These are phyloP conservation scores for Hyaena hyaena DNA, from an alignment of 2,113 vertebrate species.

Conservation along the genomic window DNA sequence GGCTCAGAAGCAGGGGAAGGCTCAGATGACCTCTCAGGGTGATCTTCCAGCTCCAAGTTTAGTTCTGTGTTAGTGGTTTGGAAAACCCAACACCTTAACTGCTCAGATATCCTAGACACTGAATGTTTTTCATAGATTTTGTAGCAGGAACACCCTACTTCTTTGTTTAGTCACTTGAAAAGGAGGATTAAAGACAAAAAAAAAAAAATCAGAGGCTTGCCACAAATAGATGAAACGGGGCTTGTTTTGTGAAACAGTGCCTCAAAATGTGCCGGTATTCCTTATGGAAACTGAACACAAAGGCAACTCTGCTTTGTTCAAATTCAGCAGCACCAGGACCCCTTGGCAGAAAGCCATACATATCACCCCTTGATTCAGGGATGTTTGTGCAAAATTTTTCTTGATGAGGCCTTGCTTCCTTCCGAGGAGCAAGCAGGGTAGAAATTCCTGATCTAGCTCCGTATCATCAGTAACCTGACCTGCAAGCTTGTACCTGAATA, in stretches of 20 bases:
- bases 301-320: conserved; percentile 43
- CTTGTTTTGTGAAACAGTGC: conserved; percentile 45
- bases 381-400: conserved; percentile 46
- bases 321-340: conserved; percentile 21
- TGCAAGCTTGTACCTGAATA: conserved; percentile 69
- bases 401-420: conserved; percentile 56
- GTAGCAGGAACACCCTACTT: conserved; percentile 61
- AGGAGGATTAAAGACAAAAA: conserved; percentile 68
- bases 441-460: conserved; percentile 74
- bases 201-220: conserved; percentile 39
- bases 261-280: conserved; percentile 7
- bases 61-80: conserved; percentile 19
- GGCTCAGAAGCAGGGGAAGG: neutral
- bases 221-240: neutral
- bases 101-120: conserved; percentile 42
- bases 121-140: conserved; percentile 73
- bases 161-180: conserved; percentile 77
- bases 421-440: conserved; percentile 57
- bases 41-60: conserved; percentile 8
- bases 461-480: conserved; percentile 71
- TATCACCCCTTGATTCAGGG: neutral
- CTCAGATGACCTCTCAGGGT: neutral
- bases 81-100: conserved; percentile 62
- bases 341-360: conserved; percentile 60
- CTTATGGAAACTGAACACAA: conserved; percentile 49